Base-by-base conservation (phyloP, 2,888 invertebrate genomes). In the Pristionchus exspectatus region DNA sequence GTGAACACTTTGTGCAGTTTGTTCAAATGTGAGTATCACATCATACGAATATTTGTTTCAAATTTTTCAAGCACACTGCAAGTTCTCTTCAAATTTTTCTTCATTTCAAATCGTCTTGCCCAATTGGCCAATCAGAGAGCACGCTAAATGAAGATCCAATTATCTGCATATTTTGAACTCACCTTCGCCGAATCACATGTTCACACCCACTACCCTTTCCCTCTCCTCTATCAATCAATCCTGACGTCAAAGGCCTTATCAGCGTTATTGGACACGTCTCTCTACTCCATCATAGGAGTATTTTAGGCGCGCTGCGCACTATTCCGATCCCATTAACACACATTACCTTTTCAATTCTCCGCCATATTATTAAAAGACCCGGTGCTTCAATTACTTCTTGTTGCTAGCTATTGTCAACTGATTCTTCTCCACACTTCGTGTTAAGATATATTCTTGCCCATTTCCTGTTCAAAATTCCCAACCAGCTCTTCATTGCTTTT, bases 241-340 rank as follows among this genome's bases (percentile, higher is more conserved):
- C 24, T 63, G 63, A 63, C 63, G 63, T 63, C 81, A 81, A 81
- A 81, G 54, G 14, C n/a, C 54, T 81, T 81, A 81, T 81, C 81
- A 81, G 81, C 81, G 2, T 12, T 54, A 3, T 21, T 50, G n/a
- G 81, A 81, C 81, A 81, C 81, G 81, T 81, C 81, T 81, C 50
- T 44, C 18, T 74, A 44, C 74, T 38, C 38, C 24, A 2, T 24
- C 2, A 24, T 14, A n/a, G 12, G 38, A 44, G 38, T 81, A 81
- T 81, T 50, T 81, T 27, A 54, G 81, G 38, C 4, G 9, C 18
- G 38, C 9, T 38, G 74, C 38, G 38, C 74, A 14, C 33, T 38
- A 0, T 24, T 38, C 38, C n/a, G 30, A 44, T 74, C 74, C 16
- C 38, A 38, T 54, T 81, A 14, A 2, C 3, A 3, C 66, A 69